Evolutionary conservation across 2,113 vertebrate species (phyloP), one percentile per base, ranked within the genome.

Genomic region (Rana temporaria): DNA sequence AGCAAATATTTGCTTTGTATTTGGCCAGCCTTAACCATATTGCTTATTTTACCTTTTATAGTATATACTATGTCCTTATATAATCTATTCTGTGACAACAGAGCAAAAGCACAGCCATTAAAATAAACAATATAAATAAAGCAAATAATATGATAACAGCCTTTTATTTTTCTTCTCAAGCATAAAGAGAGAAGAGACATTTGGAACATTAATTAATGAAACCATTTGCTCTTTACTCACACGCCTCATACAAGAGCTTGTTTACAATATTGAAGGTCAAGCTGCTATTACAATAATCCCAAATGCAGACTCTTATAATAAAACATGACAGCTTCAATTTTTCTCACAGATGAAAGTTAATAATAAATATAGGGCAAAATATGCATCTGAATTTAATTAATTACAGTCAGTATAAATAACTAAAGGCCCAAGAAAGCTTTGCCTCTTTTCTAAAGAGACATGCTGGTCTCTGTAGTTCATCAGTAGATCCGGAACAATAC

Each of bases 131-230:
- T 8, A 48, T 20, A 60, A 17, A 22, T 62, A 34, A n/a, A 17
- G 56, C n/a, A 62, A 34, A 18, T 75, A 38, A 60, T 59, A 42
- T 22, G 56, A 59, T 75, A 75, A 75, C 56, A 62, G 55, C 30
- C 24, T 83, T 87, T 79, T n/a, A 59, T 81, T 85, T 76, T 82
- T 82, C 30, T 57, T 86, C 87, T 75, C n/a, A 74, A 38, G 32
- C 72, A 42, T 22, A 24, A 32, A 32, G 72, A 60, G 6, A 42
- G 72, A 59, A 60, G 20, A 59, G 55, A 60, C 59, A 74, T 32
- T 34, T 55, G 55, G 60, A 75, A 42, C 32, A 34, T 34, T 75
- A 60, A 75, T 75, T 75, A 75, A 75, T 75, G 56, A 75, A 74
- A 62, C 72, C 32, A 62, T 62, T 75, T 75, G 72, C 72, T 75